Percentiles rank a stretch among this genome's conserved stretches.
These are phyloP conservation scores for Agrypnus murinus DNA, from an alignment of 2,888 invertebrate species.

Conservation along the genomic window DNA sequence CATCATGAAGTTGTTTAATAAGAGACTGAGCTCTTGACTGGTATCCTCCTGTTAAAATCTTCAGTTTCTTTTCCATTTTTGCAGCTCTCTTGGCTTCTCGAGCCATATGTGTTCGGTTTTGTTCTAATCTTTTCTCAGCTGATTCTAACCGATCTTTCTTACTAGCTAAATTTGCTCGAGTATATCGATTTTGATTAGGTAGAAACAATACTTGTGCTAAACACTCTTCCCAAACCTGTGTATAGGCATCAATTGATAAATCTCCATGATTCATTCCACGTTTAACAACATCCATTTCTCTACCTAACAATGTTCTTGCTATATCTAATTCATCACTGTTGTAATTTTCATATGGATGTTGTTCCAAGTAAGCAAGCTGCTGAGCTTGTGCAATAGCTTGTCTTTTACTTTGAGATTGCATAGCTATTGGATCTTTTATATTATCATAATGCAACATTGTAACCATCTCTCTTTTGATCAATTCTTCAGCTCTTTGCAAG, in stretches of 20 bases:
- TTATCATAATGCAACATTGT: conserved; percentile 95
- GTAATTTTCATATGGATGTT: conserved; percentile 88
- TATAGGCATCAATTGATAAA: conserved; percentile 91
- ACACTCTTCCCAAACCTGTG: conserved; percentile 97
- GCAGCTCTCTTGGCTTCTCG: conserved; percentile 97
- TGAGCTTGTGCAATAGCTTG: conserved; percentile 78
- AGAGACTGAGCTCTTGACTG: conserved; percentile 85
- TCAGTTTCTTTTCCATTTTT: conserved; percentile 97
- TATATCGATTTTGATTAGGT: conserved; percentile 84
- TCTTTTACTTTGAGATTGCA: conserved; percentile 70
- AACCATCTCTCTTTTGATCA: conserved; percentile 97
- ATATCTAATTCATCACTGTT: conserved; percentile 78
- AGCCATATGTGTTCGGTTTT: conserved; percentile 96
- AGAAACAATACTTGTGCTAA: conserved; percentile 93
- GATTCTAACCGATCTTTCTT: conserved; percentile 98
- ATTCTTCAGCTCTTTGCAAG: conserved; percentile 95
- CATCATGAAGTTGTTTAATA: conserved; percentile 89
- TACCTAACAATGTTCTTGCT: conserved; percentile 79
- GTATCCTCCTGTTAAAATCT: conserved; percentile 95
- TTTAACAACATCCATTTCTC: conserved; percentile 93
- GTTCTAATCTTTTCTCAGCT: conserved; percentile 92
- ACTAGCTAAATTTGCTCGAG: conserved; percentile 94
- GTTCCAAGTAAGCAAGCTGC: conserved; percentile 88
- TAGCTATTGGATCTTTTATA: conserved; percentile 81
- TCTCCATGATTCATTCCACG: conserved; percentile 97